A percentile compares a stretch with the other conserved stretches of the same genome.
phyloP scores from a whole-genome alignment of 1,140 invertebrate genomes.

The Stenopsyche tienmushanensis region DNA sequence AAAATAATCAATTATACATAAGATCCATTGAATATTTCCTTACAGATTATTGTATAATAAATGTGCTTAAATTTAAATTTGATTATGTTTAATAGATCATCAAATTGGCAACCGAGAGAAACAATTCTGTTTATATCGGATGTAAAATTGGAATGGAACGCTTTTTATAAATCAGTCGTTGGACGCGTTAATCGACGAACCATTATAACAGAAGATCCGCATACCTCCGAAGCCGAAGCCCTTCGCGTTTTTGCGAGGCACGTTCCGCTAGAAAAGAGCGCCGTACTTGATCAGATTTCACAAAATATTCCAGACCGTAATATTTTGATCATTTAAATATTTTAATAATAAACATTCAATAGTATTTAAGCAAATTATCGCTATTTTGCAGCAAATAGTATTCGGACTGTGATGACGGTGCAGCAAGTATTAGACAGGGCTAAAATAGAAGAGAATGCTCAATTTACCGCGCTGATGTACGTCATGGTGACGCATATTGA shows the following conservation, averaged over 20 bases:
- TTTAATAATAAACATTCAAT: not conserved
- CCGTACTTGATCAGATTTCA: slow-evolving; percentile 42
- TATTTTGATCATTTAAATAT: slow-evolving; percentile 12
- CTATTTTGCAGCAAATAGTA: slow-evolving; percentile 45
- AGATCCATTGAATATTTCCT: too few relatives aligned
- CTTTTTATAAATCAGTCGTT: slow-evolving; percentile 43
- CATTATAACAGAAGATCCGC: slow-evolving; percentile 58
- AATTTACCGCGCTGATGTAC: slow-evolving; percentile 55
- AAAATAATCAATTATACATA: too few relatives aligned
- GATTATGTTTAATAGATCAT: not conserved
- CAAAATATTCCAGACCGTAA: slow-evolving; percentile 44
- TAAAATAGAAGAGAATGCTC: slow-evolving; percentile 43
- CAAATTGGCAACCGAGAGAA: slow-evolving; percentile 45
- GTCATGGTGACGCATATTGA: slow-evolving; percentile 54
- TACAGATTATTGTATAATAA: not conserved
- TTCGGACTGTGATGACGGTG: slow-evolving; percentile 54
- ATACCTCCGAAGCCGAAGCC: slow-evolving; percentile 53
- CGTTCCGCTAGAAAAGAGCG: slow-evolving; percentile 38
- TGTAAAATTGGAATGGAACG: slow-evolving; percentile 46
- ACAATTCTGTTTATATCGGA: slow-evolving; percentile 52
- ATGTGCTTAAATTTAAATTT: not conserved
- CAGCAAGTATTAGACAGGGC: slow-evolving; percentile 52
- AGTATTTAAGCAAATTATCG: slow-evolving; percentile 5
- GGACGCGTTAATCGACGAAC: slow-evolving; percentile 47
- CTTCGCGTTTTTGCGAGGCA: slow-evolving; percentile 52